These are phyloP conservation scores for Galaxias olidus DNA, from an alignment of 2,797 vertebrate species.

Conservation along the genomic window DNA sequence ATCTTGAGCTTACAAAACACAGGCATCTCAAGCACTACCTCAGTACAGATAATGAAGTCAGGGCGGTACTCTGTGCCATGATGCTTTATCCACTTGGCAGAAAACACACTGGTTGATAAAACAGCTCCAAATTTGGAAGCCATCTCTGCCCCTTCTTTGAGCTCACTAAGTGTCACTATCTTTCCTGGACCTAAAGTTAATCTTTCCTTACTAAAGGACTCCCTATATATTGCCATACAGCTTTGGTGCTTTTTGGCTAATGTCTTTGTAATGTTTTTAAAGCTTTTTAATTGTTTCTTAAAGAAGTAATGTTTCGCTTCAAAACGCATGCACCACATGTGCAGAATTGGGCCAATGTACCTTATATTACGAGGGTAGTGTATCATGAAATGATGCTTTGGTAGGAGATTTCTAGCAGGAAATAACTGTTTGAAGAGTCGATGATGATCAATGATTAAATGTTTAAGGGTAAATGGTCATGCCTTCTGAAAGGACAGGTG, in stretches of 20 bases:
- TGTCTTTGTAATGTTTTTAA: conserved; percentile 25
- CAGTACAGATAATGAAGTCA: conserved; percentile 33
- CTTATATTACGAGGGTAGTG: conserved; percentile 25
- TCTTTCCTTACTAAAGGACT: conserved; percentile 33
- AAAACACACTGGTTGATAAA: conserved; percentile 16
- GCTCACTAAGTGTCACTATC: conserved; percentile 23
- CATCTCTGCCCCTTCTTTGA: conserved; percentile 24
- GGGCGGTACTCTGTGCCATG: conserved; percentile 21
- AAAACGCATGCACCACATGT: conserved; percentile 23
- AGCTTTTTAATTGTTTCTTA: conserved; percentile 25
- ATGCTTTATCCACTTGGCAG: conserved; percentile 35
- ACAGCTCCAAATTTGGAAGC: conserved; percentile 13
- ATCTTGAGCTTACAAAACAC: conserved; percentile 36
- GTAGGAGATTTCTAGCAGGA: too few relatives aligned
- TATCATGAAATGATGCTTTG: too few relatives aligned
- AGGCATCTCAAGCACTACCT: conserved; percentile 37
- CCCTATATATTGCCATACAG: conserved; percentile 21
- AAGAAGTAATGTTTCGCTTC: conserved; percentile 30
- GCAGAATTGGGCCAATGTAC: conserved; percentile 16
- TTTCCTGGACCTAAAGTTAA: conserved; percentile 32
- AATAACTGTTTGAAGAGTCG: too few relatives aligned
- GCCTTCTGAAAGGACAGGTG: conserved; percentile 21
- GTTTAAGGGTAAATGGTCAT: conserved; percentile 41
- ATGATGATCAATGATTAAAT: conserved; percentile 41
- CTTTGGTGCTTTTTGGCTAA: conserved; percentile 23